Percentiles rank a stretch among this genome's conserved stretches.
phyloP scores from a whole-genome alignment of 2,113 vertebrate genomes.

The Centrocercus urophasianus region DNA sequence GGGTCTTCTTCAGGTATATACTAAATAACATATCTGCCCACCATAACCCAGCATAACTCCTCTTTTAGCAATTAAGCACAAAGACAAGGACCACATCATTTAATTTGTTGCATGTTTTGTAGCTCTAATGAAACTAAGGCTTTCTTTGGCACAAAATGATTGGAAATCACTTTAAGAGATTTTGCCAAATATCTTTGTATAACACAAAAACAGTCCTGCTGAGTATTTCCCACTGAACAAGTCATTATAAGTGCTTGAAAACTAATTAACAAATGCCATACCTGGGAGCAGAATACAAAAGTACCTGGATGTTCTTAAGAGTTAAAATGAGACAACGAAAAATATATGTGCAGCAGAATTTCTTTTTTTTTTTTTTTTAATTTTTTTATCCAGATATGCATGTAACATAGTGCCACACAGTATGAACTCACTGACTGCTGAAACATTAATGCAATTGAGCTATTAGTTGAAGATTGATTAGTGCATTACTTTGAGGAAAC shows the following conservation, averaged over 20 bases:
- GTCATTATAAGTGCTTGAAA: accelerated
- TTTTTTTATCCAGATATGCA: not conserved
- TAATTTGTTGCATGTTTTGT: not conserved
- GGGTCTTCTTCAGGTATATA: not conserved
- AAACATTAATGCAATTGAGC: not conserved
- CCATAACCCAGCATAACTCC: not conserved
- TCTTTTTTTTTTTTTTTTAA: no score
- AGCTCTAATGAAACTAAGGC: not conserved
- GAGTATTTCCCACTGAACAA: not conserved
- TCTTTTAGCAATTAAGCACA: not conserved
- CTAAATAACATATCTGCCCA: accelerated
- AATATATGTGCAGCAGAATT: no score
- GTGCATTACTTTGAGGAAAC: slow-evolving; percentile 13
- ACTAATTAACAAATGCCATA: not conserved
- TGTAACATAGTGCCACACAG: not conserved
- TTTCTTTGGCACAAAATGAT: not conserved
- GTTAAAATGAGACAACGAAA: not conserved
- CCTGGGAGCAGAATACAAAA: not conserved
- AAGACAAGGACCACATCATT: not conserved
- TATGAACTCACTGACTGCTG: not conserved
- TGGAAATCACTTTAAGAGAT: not conserved
- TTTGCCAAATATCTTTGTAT: not conserved
- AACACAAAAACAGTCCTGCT: not conserved
- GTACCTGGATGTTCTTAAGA: not conserved
- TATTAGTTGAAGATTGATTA: not conserved